Evolutionary conservation across 2,888 invertebrate genomes (phyloP).

Genomic region (Sesamia inferens): DNA sequence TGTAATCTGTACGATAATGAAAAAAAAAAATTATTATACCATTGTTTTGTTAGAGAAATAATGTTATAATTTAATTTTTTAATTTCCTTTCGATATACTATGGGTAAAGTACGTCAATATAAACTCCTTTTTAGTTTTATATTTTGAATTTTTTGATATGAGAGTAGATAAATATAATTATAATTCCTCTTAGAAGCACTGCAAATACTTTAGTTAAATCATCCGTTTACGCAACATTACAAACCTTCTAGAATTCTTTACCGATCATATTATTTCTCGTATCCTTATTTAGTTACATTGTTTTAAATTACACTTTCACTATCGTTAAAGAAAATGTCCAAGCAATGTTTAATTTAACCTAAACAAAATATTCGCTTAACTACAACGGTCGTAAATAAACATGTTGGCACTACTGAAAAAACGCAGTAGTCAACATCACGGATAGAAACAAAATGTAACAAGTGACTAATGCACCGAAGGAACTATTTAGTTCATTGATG

Average conservation of each 20-base stretch:
- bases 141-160: no score
- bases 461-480: conserved; percentile 34
- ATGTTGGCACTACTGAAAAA: conserved; percentile 27
- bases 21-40: no score
- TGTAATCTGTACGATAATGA: no score
- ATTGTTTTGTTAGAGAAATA: no score
- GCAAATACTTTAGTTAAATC: conserved; percentile 24
- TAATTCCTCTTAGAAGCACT: not conserved
- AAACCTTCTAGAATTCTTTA: conserved; percentile 4
- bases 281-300: not conserved
- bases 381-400: conserved; percentile 4
- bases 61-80: no score
- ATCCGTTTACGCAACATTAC: conserved; percentile 11
- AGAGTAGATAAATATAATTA: conserved; percentile 2
- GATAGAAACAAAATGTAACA: conserved; percentile 23
- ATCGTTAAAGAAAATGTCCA: not conserved
- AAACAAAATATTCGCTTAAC: not conserved
- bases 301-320: not conserved
- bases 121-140: no score
- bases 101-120: no score
- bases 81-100: no score
- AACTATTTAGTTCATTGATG: conserved; percentile 40
- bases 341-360: not conserved
- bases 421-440: conserved; percentile 41
- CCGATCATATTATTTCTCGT: conserved; percentile 11